Percentiles rank a stretch among this genome's conserved stretches.
Evolutionary conservation across 2,888 invertebrate genomes (phyloP).

Genomic region (Euclidia mi): DNA sequence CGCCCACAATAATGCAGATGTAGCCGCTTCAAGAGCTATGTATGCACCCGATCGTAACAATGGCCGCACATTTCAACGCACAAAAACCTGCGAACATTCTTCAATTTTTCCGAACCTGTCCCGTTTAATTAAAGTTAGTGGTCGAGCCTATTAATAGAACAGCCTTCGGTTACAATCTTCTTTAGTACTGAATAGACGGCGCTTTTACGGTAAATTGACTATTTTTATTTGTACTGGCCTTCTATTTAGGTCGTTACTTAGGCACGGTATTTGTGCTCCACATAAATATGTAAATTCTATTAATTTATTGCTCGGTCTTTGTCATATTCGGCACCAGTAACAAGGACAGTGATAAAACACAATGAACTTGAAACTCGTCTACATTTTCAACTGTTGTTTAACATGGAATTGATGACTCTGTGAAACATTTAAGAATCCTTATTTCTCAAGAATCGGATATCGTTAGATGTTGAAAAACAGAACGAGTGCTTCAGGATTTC

Average conservation of each 20-base stretch:
- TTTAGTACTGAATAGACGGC: conserved; percentile 36
- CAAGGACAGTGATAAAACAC: too few species aligned
- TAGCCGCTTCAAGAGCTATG: conserved; percentile 69
- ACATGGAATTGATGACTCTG: too few species aligned
- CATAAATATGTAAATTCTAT: too few species aligned
- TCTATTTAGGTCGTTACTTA: too few species aligned
- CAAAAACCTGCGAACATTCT: conserved; percentile 43
- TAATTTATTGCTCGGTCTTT: neutral
- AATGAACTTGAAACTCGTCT: too few species aligned
- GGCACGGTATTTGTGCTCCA: too few species aligned
- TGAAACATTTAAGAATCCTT: neutral
- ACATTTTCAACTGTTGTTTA: too few species aligned
- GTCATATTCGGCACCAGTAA: neutral
- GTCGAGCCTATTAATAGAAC: conserved; percentile 23
- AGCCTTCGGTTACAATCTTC: too few species aligned
- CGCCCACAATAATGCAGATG: conserved; percentile 73
- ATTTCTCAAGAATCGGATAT: conserved; percentile 26
- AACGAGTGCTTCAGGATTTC: conserved; percentile 54
- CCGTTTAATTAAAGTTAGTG: conserved; percentile 36
- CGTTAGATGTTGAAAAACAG: conserved; percentile 16
- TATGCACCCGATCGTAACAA: conserved; percentile 56
- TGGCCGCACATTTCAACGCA: conserved; percentile 43
- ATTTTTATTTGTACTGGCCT: neutral
- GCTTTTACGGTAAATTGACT: conserved; percentile 25
- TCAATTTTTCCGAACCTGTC: conserved; percentile 39